Conservation (phyloP, 1,140 invertebrate genomes). For the Glossosoma conforme region DNA sequence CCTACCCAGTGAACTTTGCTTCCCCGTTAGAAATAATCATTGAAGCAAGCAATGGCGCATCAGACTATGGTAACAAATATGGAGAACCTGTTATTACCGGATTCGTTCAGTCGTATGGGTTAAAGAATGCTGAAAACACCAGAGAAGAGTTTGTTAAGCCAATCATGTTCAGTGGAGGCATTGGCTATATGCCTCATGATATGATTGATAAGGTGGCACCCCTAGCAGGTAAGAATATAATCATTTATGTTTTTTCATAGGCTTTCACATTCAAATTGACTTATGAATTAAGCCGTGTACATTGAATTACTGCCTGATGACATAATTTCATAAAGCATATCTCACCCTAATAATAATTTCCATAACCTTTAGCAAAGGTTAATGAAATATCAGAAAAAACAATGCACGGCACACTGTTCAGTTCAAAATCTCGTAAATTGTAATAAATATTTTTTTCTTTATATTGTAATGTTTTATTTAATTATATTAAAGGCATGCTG, state of each 20-base stretch:
- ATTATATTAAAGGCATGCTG: constrained; percentile 60
- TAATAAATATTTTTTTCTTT: too few relatives aligned
- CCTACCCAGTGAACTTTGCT: constrained; percentile 89
- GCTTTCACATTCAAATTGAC: constrained; percentile 5
- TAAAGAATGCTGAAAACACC: constrained; percentile 59
- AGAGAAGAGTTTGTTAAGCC: constrained; percentile 95
- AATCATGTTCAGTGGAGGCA: constrained; percentile 97
- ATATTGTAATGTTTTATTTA: too few relatives aligned
- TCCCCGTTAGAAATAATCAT: constrained; percentile 81
- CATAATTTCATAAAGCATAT: too few relatives aligned
- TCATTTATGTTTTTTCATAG: background rate
- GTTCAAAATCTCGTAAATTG: too few relatives aligned
- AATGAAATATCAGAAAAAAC: too few relatives aligned
- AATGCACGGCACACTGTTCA: too few relatives aligned
- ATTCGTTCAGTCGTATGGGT: constrained; percentile 88
- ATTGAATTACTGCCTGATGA: constrained; percentile 3
- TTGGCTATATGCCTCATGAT: constrained; percentile 81
- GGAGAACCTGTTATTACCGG: constrained; percentile 88
- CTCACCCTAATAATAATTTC: too few relatives aligned
- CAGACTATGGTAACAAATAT: constrained; percentile 99
- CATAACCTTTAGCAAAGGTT: too few relatives aligned
- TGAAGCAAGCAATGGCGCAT: constrained; percentile 96
- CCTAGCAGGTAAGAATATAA: constrained; percentile 53
- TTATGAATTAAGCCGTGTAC: constrained; percentile 1
- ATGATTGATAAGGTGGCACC: constrained; percentile 72